These are phyloP conservation scores for Eutrigla gurnardus DNA, from an alignment of 2,797 vertebrate species.

Conservation along the genomic window DNA sequence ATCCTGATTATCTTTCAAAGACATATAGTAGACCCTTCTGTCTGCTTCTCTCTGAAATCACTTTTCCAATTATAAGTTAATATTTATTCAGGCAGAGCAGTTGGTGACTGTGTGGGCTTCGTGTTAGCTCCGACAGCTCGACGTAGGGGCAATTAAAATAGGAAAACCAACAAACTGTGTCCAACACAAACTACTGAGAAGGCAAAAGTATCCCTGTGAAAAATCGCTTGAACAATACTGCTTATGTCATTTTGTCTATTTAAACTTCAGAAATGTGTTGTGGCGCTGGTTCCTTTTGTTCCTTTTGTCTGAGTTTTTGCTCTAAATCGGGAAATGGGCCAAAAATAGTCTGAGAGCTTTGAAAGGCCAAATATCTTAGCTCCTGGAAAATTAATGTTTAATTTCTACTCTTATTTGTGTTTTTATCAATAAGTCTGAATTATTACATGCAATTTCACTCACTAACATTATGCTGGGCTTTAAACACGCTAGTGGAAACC, in stretches of 20 bases:
- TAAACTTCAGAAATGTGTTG: background rate
- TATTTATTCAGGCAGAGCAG: background rate
- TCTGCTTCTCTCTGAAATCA: no score
- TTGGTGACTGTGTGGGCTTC: background rate
- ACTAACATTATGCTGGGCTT: no score
- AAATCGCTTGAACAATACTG: background rate
- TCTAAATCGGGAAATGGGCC: background rate
- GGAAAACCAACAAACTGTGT: background rate
- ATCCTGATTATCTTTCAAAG: no score
- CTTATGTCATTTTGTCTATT: background rate
- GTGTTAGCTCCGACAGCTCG: no score
- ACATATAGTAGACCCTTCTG: no score
- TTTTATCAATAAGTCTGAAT: no score
- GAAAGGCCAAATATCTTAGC: background rate
- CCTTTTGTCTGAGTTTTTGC: background rate
- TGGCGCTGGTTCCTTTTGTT: background rate
- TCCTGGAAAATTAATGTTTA: background rate
- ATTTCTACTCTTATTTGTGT: background rate
- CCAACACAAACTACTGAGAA: background rate
- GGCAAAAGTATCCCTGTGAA: background rate
- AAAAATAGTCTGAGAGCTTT: conserved; percentile 1
- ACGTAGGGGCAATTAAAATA: background rate
- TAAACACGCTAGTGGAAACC: no score
- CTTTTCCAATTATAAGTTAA: no score
- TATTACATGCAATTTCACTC: no score